phyloP scores from a whole-genome alignment of 2,888 invertebrate genomes.

The Tenthredo livida region DNA sequence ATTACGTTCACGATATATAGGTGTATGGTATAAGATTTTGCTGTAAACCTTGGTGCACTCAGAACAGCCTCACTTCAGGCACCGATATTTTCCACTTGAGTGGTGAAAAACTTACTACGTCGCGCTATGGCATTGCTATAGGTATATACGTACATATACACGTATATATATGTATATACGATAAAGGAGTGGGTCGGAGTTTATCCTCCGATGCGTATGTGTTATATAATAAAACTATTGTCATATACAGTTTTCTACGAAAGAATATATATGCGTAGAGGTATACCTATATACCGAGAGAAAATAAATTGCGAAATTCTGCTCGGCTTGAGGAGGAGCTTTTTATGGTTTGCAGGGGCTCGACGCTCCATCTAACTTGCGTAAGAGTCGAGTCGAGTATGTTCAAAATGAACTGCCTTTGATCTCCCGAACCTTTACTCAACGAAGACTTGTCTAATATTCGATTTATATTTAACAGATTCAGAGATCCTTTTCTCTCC shows the following conservation, averaged over 20 bases:
- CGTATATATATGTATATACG: background rate
- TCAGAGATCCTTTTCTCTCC: conserved; percentile 4
- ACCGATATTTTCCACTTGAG: conserved; percentile 68
- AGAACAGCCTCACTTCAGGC: conserved; percentile 67
- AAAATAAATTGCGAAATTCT: conserved; percentile 20
- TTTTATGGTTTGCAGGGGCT: conserved; percentile 2
- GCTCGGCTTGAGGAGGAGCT: conserved; percentile 4
- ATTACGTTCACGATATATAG: background rate
- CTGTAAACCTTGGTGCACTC: conserved; percentile 34
- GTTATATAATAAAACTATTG: conserved; percentile 35
- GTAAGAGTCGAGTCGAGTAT: conserved; percentile 4
- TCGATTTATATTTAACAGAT: conserved; percentile 51
- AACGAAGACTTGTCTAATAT: conserved; percentile 33
- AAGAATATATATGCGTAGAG: background rate
- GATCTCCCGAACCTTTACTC: conserved; percentile 40
- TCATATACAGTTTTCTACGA: background rate
- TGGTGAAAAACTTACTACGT: conserved; percentile 65
- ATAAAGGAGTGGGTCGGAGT: background rate
- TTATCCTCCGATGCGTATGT: conserved; percentile 1
- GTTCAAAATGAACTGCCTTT: conserved; percentile 36
- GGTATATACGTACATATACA: background rate
- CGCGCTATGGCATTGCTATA: background rate
- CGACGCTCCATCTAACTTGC: conserved; percentile 14
- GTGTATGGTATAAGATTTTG: background rate
- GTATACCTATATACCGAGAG: background rate